phyloP scores from a whole-genome alignment of 2,797 vertebrate genomes.

The Coregonus ussuriensis region DNA sequence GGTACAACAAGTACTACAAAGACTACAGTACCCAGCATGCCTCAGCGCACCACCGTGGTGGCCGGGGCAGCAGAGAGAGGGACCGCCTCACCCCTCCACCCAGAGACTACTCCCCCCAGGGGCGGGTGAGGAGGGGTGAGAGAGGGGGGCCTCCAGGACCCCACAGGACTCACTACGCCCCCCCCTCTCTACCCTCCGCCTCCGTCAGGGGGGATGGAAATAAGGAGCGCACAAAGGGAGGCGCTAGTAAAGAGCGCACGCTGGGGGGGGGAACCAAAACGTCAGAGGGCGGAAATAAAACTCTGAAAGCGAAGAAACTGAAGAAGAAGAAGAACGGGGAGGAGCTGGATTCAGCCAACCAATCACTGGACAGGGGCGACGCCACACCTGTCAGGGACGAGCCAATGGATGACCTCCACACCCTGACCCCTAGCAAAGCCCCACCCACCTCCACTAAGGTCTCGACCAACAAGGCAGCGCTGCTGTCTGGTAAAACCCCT shows the following conservation, averaged over 20 bases:
- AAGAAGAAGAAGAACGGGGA: conserved; percentile 89
- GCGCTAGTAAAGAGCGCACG: background rate
- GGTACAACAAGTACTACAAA: conserved; percentile 96
- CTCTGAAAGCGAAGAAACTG: conserved; percentile 87
- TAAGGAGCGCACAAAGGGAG: background rate
- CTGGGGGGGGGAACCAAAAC: conserved; percentile 50
- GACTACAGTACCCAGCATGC: conserved; percentile 73
- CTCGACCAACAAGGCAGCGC: conserved; percentile 67
- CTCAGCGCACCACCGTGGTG: conserved; percentile 59
- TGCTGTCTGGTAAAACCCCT: conserved; percentile 75
- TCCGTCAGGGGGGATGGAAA: background rate
- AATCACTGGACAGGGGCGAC: conserved; percentile 86
- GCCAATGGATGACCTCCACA: conserved; percentile 87
- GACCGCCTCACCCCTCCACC: conserved; percentile 77
- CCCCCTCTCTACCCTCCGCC: conserved; percentile 55
- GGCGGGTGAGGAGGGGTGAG: conserved; percentile 83
- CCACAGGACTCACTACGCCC: conserved; percentile 21
- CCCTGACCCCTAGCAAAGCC: conserved; percentile 53
- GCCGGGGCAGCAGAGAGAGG: conserved; percentile 58
- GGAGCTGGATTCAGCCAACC: conserved; percentile 81
- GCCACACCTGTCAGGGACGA: conserved; percentile 96
- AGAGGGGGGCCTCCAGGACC: conserved; percentile 48
- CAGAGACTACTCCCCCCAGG: conserved; percentile 87
- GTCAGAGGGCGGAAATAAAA: conserved; percentile 63
- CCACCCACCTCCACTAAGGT: conserved; percentile 46